Base-by-base conservation (phyloP, 2,888 invertebrate species). In the Erebia palarica region DNA sequence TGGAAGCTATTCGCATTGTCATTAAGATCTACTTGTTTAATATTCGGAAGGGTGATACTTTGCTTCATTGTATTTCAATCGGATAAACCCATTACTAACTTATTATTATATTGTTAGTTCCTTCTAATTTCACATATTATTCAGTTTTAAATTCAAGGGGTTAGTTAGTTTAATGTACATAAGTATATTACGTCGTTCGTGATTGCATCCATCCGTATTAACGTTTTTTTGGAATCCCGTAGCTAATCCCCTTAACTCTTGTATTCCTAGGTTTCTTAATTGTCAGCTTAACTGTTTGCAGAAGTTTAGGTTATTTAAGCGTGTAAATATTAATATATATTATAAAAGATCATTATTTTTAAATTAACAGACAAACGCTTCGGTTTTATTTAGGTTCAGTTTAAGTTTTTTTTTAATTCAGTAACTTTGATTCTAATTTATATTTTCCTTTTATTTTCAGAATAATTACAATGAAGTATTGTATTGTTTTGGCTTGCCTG, bases 401-500 rank as follows among this genome's bases (percentile, higher is more conserved):
- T 36, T 7, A 7, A 7, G 5, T 36, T 51, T 7, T 1, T 14
- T n/a, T 7, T 51, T 51, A 14, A 4, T 27, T 14, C 14, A 14
- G 14, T 55, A 55, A 5, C n/a, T 27, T 36, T 13, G n/a, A 59
- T 14, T 61, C 3, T 60, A 42, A 60, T 42, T 10, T 3, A 3
- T 10, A 3, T n/a, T 2, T 60, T n/a, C 14, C 9, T 53, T 75
- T 49, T 42, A 18, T 70, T 78, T 80, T 64, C 80, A 80, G 79
- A 78, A 76, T 68, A 75, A 70, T 75, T 78, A 88, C 74, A 77
- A 93, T 93, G 92, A 91, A 78, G 83, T 78, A 81, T 70, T 76
- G 88, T 63, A 73, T 91, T 69, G 80, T 89, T 49, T 77, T 92
- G 65, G 81, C 84, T 74, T 91, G 89, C 79, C 75, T 92, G 79